Conservation (phyloP, 2,797 vertebrate genomes). For the Atherinosoma microstoma region DNA sequence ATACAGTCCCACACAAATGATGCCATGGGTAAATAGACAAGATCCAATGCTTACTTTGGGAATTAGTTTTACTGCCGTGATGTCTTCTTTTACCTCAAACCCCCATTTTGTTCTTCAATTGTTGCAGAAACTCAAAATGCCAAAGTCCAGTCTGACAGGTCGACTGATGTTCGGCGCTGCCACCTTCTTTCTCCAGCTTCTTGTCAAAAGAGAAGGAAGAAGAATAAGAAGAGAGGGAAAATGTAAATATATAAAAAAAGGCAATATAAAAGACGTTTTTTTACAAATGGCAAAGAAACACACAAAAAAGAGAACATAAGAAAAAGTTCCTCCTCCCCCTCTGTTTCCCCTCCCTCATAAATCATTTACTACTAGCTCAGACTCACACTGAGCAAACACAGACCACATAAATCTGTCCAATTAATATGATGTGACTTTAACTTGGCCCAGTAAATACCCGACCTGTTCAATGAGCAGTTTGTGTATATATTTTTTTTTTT, state of each 20-base stretch:
- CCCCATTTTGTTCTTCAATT: not conserved
- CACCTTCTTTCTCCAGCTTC: not conserved
- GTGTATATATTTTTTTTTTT: constrained; percentile 6
- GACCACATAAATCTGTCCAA: constrained; percentile 22
- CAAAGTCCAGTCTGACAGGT: not conserved
- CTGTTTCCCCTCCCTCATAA: constrained; percentile 55
- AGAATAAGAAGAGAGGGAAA: not conserved
- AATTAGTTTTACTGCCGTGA: not conserved
- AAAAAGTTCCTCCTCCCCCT: not conserved
- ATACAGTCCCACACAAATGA: constrained; percentile 47
- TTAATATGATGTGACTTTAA: constrained; percentile 1
- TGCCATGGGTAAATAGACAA: constrained; percentile 35
- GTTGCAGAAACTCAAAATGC: not conserved
- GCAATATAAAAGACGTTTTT: not conserved
- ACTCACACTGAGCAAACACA: constrained; percentile 46
- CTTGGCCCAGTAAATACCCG: constrained; percentile 2
- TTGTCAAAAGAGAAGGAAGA: not conserved
- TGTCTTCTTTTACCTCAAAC: constrained; percentile 19
- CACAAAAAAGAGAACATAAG: not conserved
- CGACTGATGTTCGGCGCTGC: not conserved
- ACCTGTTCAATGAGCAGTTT: not conserved
- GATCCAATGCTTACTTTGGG: not conserved
- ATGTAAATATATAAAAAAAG: not conserved
- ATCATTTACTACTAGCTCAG: constrained; percentile 69
- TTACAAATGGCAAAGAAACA: not conserved